Base-by-base conservation (phyloP, 2,888 invertebrate genomes). In the Drosophila nigricruria region DNA sequence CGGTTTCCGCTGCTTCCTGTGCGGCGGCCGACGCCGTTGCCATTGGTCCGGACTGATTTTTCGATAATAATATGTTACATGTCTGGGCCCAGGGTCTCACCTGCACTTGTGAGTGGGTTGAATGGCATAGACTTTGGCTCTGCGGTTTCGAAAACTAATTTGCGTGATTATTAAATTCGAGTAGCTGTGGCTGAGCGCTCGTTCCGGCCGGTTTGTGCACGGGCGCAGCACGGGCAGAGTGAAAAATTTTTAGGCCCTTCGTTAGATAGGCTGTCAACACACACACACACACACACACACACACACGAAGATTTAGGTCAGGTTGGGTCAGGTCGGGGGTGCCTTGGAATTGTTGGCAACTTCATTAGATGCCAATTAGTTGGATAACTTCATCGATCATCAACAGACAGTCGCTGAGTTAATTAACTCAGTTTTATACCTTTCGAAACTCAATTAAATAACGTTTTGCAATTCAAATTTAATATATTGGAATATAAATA, bases 1-100 rank as follows among this genome's bases (percentile, higher is more conserved):
- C 64, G 74, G 87, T 73, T 89, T 85, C 81, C 87, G 72, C 57
- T 70, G 60, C 64, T 84, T 89, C 84, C 84, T 83, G 86, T 84
- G 73, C 75, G 67, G 57, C 66, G 43, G 34, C 34, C 43, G 32
- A 18, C 30, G 25, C 23, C 56, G 14, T 12, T 10, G 36, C 43
- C 56, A 38, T 10, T 40, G 32, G n/a, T 23, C 62, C 63, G 40
- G 70, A 63, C 71, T 70, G 74, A 67, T 83, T 88, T 83, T 81
- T 73, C 89, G 87, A 87, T 89, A 87, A 83, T 85, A 85, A 89
- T 89, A 89, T 79, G 87, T 87, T 85, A 84, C 59, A 73, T 81
- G 71, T 73, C 79, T 73, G 63, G 50, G 38, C 8, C 10, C 8
- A n/a, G 20, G 25, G 47, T 38, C 63, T 5, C 50, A 50, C 54